Base-by-base conservation (phyloP, 2,113 vertebrate genomes). In the Eolophus roseicapilla region DNA sequence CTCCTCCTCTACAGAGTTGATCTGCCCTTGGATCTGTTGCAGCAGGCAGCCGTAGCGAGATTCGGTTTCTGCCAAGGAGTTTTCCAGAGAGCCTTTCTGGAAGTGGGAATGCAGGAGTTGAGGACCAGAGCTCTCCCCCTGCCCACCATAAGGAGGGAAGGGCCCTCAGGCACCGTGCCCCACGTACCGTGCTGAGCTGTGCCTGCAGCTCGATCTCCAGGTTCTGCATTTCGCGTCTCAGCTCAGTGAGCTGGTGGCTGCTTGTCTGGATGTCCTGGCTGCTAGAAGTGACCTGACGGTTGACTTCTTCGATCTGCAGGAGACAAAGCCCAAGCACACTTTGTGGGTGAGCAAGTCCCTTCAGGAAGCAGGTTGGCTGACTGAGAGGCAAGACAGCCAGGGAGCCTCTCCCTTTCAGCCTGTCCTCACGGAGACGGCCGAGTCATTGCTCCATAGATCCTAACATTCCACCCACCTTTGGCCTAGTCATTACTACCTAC, bases 21-120 rank as follows among this genome's bases (percentile, higher is more conserved):
- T 98, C 86, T 97, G 75, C 28, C 3, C 33, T 84, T 99, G 99
- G 71, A 99, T 86, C 59, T 96, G 83, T 19, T 93, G 79, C 44
- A 99, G 97, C 94, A 98, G 89, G 69, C 92, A 92, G 65, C 98
- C 39, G 3, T 98, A 99, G 24, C 98, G 97, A 4, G 13, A 49
- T 65, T 99, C 97, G 0, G 98, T 98, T 65, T 99, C 99, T 3
- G 80, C 92, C 65, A 99, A 39, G 7, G 98, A 98, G 27, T 52
- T 95, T 63, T 99, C 99, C 95, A 99, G 95, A 15, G 98, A 96
- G 17, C 55, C 89, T 98, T 99, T 98, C 99, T 99, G 96, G 7
- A 53, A 21, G 15, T 4, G 47, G 21, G 33, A 67, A 23, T 10
- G 71, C 47, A 17, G 74, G 43, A 71, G 47, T 13, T 92, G 5